phyloP scores from a whole-genome alignment of 2,113 vertebrate species.

The Peromyscus leucopus region DNA sequence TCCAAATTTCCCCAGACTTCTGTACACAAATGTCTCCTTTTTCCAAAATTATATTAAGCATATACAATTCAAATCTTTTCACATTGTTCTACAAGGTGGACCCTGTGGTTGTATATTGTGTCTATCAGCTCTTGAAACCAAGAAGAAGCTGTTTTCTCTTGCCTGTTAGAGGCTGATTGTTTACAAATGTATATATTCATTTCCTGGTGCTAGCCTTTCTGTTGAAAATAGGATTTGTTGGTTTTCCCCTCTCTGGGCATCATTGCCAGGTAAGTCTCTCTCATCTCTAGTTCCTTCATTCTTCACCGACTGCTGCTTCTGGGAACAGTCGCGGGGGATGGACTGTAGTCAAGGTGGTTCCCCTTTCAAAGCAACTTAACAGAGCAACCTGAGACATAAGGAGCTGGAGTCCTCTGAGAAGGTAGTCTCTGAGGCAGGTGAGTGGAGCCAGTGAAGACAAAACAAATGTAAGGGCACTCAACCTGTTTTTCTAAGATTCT shows the following conservation, averaged over 20 bases:
- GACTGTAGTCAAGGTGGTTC: neutral
- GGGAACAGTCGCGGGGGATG: neutral
- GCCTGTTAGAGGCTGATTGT: neutral
- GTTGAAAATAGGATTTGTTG: slow-evolving; percentile 6
- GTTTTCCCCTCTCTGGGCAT: neutral
- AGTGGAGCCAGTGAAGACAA: neutral
- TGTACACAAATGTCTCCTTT: neutral
- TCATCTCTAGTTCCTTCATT: neutral
- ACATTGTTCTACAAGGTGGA: neutral
- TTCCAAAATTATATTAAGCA: slow-evolving; percentile 4
- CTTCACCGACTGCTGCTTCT: neutral
- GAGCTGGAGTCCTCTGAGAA: neutral
- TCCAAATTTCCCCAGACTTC: slow-evolving; percentile 13
- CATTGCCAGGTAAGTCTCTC: neutral
- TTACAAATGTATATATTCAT: slow-evolving; percentile 22
- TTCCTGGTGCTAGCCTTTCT: neutral
- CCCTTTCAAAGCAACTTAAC: neutral
- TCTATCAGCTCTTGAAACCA: neutral
- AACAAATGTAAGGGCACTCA: neutral
- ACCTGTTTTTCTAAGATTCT: neutral
- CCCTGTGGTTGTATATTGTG: neutral
- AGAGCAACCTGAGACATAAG: neutral
- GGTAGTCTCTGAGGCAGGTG: neutral
- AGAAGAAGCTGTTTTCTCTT: slow-evolving; percentile 1
- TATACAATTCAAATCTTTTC: slow-evolving; percentile 23